Evolutionary conservation across 2,797 vertebrate genomes (phyloP), one percentile per base, ranked within the genome.

Genomic region (Chrysocyon brachyurus): DNA sequence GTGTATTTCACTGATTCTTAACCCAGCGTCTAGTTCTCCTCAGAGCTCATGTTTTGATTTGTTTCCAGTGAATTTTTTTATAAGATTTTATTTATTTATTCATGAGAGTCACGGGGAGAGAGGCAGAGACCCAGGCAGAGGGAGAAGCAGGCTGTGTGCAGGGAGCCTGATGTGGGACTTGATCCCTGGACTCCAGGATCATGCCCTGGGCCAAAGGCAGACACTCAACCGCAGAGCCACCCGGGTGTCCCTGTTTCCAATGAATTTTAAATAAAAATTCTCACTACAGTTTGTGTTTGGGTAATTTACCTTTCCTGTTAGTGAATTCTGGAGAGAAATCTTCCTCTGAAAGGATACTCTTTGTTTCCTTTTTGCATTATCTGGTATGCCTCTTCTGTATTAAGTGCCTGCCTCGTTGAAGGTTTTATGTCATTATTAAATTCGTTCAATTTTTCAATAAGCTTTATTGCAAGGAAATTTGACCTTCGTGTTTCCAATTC

Each of bases 1-100:
- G 49, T 91, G 17, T 86, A 85, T 96, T 81, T 95, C 52, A 82
- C 61, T 83, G 73, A 85, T 86, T 95, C n/a, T 94, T 96, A 92
- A 92, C n/a, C 5, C 87, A 78, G 33, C 57, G 8, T 94, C 91
- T 52, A 9, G 9, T 81, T 94, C 88, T 56, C 63, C 33, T 83
- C 85, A 84, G 59, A 95, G 73, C n/a, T 96, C 49, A 24, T 78
- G 64, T 82, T 94, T 96, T 96, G 26, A 90, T 95, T 94, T 94
- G 17, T 83, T 97, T 63, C 12, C 16, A 94, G 11, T 92, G 56
- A 91, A 92, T 97, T 91, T 91, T 14, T 91, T 91, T 14, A 14
- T 28, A 63, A 63, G 28, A 26, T 24, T 63, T 63, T 28, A 5
- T 63, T 63, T 63, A 46, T 46, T 46, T 46, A 46, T 46, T 46